phyloP scores from a whole-genome alignment of 2,797 vertebrate species.

The Yasuhikotakia modesta region DNA sequence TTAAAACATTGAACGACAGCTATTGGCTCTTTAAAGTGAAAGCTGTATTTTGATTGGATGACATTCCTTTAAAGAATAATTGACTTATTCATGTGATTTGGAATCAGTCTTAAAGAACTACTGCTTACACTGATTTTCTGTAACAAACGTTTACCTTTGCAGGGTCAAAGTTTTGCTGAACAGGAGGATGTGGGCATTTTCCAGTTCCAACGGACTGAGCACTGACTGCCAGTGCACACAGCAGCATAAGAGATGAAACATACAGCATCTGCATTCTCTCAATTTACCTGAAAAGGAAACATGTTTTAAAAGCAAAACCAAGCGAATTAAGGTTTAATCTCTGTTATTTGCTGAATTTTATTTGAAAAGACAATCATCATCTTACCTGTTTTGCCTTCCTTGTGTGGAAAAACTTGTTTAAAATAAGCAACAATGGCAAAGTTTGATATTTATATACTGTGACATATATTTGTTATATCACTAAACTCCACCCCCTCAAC shows the following conservation, averaged over 20 bases:
- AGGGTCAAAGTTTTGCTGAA: constrained; percentile 77
- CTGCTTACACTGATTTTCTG: not conserved
- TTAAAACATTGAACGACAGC: too few relatives aligned
- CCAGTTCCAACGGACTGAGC: constrained; percentile 75
- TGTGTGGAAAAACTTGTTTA: not conserved
- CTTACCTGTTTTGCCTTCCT: constrained; percentile 33
- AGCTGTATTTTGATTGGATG: not conserved
- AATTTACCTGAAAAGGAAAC: constrained; percentile 49
- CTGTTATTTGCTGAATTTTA: too few relatives aligned
- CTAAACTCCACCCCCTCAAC: constrained; percentile 20
- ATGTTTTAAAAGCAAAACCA: not conserved
- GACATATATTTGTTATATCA: constrained; percentile 17
- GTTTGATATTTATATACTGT: constrained; percentile 10
- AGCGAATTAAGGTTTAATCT: too few relatives aligned
- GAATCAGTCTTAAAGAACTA: not conserved
- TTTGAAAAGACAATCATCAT: not conserved
- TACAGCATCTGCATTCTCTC: constrained; percentile 67
- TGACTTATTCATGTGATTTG: too few relatives aligned
- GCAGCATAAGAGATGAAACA: constrained; percentile 69
- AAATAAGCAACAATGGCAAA: not conserved
- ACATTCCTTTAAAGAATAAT: too few relatives aligned
- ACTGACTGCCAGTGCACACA: constrained; percentile 66
- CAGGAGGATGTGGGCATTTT: constrained; percentile 76
- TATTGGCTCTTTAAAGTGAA: not conserved
- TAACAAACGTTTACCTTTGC: constrained; percentile 60